Conservation (phyloP, 2,888 invertebrate species). For the Amiota minor region DNA sequence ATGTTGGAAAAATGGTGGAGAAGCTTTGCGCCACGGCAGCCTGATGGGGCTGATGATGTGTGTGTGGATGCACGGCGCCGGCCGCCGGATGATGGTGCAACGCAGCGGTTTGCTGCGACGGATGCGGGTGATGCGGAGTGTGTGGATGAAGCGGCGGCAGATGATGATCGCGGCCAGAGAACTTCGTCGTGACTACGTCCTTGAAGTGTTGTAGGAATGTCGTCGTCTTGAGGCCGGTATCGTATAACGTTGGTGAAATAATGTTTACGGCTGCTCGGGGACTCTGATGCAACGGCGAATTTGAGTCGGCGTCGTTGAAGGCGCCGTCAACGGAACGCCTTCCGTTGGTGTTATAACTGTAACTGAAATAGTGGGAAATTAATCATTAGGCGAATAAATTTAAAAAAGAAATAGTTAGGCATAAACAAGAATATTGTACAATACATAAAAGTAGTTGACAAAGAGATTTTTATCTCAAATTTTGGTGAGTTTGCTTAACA, state of each 20-base stretch:
- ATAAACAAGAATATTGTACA: no score
- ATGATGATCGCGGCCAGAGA: conserved; percentile 70
- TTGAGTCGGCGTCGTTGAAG: conserved; percentile 13
- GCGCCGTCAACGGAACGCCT: background rate
- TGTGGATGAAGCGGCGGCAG: conserved; percentile 68
- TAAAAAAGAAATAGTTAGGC: background rate
- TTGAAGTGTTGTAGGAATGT: conserved; percentile 73
- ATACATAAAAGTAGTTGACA: no score
- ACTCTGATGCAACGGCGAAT: conserved; percentile 3
- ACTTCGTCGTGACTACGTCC: conserved; percentile 74
- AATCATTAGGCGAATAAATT: background rate
- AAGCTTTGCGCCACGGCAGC: conserved; percentile 71
- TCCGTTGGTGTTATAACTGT: conserved; percentile 1
- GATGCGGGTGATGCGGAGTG: conserved; percentile 25
- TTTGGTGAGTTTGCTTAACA: conserved; percentile 33
- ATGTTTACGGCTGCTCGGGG: conserved; percentile 14
- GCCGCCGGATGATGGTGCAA: conserved; percentile 36
- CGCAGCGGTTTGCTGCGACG: conserved; percentile 25
- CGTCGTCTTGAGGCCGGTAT: conserved; percentile 73
- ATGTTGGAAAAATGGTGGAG: conserved; percentile 72
- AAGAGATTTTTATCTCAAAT: conserved; percentile 22
- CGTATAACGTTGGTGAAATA: conserved; percentile 65
- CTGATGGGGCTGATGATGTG: conserved; percentile 71
- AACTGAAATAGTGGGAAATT: background rate
- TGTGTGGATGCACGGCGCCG: conserved; percentile 58